Percentiles rank a stretch among this genome's conserved stretches.
Conservation (phyloP, 1,140 invertebrate genomes). For the Trichoplusia ni region DNA sequence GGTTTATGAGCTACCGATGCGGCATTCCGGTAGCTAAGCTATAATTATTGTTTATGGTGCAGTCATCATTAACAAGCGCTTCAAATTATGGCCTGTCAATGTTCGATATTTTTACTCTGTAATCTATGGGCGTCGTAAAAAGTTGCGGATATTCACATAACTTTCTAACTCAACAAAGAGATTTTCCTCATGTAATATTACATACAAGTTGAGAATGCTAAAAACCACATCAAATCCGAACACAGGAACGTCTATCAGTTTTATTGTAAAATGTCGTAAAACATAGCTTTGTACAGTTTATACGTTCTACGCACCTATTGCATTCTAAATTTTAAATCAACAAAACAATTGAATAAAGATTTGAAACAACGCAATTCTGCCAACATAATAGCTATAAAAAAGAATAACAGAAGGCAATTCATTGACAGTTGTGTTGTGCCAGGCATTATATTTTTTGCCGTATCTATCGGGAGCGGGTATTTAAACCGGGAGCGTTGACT, state of each 20-base stretch:
- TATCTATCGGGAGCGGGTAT: slow-evolving; percentile 18
- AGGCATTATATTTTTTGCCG: slow-evolving; percentile 15
- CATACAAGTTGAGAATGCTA: too few species aligned
- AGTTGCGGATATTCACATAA: background rate
- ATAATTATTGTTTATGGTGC: slow-evolving; percentile 21
- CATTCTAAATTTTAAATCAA: too few species aligned
- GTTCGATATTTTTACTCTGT: background rate
- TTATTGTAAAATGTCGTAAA: too few species aligned
- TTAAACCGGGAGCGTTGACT: slow-evolving; percentile 31
- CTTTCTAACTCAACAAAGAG: background rate
- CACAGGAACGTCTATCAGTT: too few species aligned
- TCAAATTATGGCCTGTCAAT: slow-evolving; percentile 26
- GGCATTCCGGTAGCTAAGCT: slow-evolving; percentile 1
- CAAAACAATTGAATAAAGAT: too few species aligned
- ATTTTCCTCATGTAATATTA: too few species aligned
- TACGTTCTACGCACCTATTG: too few species aligned
- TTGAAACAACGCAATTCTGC: too few species aligned
- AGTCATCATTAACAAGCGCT: slow-evolving; percentile 5
- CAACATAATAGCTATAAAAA: too few species aligned
- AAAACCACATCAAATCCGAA: too few species aligned
- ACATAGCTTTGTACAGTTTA: too few species aligned
- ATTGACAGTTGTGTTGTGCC: slow-evolving; percentile 3
- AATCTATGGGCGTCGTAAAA: background rate
- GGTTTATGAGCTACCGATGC: background rate
- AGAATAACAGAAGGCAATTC: background rate